Base-by-base conservation (phyloP, 2,888 invertebrate genomes). In the Biston stratarius region DNA sequence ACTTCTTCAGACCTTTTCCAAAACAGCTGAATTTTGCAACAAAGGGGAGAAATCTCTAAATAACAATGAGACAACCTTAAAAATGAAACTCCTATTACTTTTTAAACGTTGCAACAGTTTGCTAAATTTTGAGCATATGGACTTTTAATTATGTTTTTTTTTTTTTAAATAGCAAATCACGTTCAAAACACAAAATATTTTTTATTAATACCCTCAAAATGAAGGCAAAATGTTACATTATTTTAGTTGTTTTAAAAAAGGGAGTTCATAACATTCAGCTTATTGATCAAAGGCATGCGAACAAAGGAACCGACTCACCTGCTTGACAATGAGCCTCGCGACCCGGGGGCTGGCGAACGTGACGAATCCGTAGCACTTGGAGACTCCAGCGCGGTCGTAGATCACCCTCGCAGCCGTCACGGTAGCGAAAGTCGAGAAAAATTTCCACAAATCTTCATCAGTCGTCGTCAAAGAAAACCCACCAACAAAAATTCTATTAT, bases 401-500 rank as follows among this genome's bases (percentile, higher is more conserved):
- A 99, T 99, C 76, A 99, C 99, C 94, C 99, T 98, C 60, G 98
- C 98, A 55, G 98, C 97, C 77, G 97, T 98, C 45, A 98, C 97
- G 61, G 97, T 97, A 61, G 98, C 98, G 82, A 97, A 97, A 58
- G 96, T 96, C 71, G 98, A 97, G 90, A 99, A 99, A 74, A 99
- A 96, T 86, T 97, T 97, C 91, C 97, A 96, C 74, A 99, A 92
- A 85, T 99, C 99, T 62, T 96, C 96, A 91, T 99, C 99, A 57
- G 98, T 98, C 53, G 99, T 99, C 83, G 97, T 98, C 80, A 98
- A 96, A 64, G 98, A 97, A 82, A 99, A 99, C 34, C 99, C 99
- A 66, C 99, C 99, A 60, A 99, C 99, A 90, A 99, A 99, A 82
- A 99, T 97, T 80, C 99, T 95, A 90, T 99, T 99, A 69, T 99